Conservation (phyloP, 2,888 invertebrate genomes). For the Globia sparganii region DNA sequence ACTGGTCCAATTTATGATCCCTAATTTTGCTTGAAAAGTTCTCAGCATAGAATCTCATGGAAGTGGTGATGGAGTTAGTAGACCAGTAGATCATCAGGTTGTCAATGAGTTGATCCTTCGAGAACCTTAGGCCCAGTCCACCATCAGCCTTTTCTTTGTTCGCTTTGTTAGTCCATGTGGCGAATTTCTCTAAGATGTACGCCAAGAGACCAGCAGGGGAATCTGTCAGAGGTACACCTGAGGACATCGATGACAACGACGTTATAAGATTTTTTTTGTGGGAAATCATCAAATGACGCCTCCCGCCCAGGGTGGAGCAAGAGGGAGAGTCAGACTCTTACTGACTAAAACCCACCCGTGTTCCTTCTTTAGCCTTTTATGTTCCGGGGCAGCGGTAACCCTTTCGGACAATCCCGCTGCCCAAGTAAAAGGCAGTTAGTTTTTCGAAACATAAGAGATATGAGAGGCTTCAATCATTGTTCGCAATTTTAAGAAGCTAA, state of each 20-base stretch:
- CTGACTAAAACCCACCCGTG: too few relatives aligned
- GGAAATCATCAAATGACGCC: too few relatives aligned
- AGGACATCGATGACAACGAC: neutral
- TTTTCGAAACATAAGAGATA: too few relatives aligned
- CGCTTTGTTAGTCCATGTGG: slow-evolving; percentile 92
- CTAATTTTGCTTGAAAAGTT: slow-evolving; percentile 77
- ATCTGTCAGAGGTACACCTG: slow-evolving; percentile 90
- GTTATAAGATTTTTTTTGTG: neutral
- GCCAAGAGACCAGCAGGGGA: slow-evolving; percentile 95
- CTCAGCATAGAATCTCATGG: slow-evolving; percentile 94
- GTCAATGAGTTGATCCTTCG: slow-evolving; percentile 93
- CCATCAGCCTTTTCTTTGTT: slow-evolving; percentile 91
- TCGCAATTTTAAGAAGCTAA: neutral
- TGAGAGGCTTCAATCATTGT: neutral
- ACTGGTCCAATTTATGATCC: slow-evolving; percentile 80
- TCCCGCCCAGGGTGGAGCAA: too few relatives aligned
- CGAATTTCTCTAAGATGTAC: slow-evolving; percentile 96
- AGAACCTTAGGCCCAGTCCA: slow-evolving; percentile 91
- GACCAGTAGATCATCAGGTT: slow-evolving; percentile 96
- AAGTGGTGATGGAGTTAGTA: slow-evolving; percentile 93
- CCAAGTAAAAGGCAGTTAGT: too few relatives aligned
- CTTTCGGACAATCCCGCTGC: too few relatives aligned
- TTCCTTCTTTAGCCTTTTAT: too few relatives aligned
- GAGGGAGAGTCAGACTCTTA: too few relatives aligned
- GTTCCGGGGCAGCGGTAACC: too few relatives aligned